phyloP scores from a whole-genome alignment of 2,888 invertebrate genomes.

The Boloria selene region DNA sequence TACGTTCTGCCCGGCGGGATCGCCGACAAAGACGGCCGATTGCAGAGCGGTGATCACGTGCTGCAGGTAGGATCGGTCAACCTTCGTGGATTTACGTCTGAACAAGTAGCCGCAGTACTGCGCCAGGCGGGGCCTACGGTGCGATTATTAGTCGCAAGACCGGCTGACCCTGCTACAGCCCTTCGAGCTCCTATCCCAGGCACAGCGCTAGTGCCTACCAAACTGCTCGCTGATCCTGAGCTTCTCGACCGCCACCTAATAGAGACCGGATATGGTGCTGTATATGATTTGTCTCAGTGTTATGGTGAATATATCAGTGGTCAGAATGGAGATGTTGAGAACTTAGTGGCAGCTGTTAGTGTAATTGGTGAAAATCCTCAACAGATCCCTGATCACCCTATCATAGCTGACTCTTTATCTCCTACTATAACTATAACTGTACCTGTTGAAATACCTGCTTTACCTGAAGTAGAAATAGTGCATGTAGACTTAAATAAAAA shows the following conservation, averaged over 20 bases:
- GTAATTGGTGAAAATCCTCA: slow-evolving; percentile 73
- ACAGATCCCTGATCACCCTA: slow-evolving; percentile 67
- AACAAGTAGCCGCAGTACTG: slow-evolving; percentile 89
- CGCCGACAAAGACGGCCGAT: slow-evolving; percentile 96
- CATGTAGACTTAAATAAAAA: slow-evolving; percentile 95
- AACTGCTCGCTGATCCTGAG: slow-evolving; percentile 94
- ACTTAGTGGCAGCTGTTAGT: slow-evolving; percentile 71
- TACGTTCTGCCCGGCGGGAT: slow-evolving; percentile 98
- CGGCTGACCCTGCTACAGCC: slow-evolving; percentile 92
- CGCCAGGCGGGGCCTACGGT: slow-evolving; percentile 91
- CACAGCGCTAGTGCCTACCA: slow-evolving; percentile 95
- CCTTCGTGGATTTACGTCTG: slow-evolving; percentile 97
- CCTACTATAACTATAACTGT: slow-evolving; percentile 78
- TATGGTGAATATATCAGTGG: slow-evolving; percentile 68
- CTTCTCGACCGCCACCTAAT: slow-evolving; percentile 92
- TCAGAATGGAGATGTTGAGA: slow-evolving; percentile 59
- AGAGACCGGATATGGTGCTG: slow-evolving; percentile 87
- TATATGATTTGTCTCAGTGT: slow-evolving; percentile 74
- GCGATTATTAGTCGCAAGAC: slow-evolving; percentile 95
- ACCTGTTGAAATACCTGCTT: slow-evolving; percentile 82
- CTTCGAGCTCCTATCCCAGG: slow-evolving; percentile 90
- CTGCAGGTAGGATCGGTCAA: slow-evolving; percentile 97
- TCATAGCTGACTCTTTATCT: slow-evolving; percentile 62
- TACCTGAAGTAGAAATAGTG: slow-evolving; percentile 95
- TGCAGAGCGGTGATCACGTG: slow-evolving; percentile 99